These are phyloP conservation scores for Tachina fera DNA, from an alignment of 2,888 invertebrate genomes.

Conservation along the genomic window DNA sequence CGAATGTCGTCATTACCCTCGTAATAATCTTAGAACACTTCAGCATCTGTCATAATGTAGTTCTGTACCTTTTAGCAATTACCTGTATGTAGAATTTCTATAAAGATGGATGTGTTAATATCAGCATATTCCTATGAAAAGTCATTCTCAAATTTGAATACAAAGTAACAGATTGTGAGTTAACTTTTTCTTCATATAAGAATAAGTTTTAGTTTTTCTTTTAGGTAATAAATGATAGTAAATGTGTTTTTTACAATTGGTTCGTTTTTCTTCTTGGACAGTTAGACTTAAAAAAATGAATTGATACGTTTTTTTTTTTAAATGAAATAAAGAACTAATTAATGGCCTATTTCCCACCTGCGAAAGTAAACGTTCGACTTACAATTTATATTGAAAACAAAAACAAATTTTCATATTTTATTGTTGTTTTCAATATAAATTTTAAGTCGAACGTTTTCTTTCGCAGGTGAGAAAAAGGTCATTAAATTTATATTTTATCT, in stretches of 20 bases:
- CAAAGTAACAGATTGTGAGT: conserved; percentile 43
- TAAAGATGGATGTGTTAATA: conserved; percentile 10
- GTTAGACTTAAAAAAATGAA: background rate
- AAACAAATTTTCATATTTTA: too few species aligned
- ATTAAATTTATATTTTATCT: too few species aligned
- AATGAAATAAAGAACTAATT: background rate
- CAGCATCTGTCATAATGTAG: conserved; percentile 37
- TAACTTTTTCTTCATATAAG: background rate
- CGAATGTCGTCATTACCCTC: conserved; percentile 3
- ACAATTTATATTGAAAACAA: too few species aligned
- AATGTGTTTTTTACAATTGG: conserved; percentile 5
- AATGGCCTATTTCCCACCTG: too few species aligned
- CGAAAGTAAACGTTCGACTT: too few species aligned
- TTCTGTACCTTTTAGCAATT: background rate
- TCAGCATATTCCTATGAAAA: conserved; percentile 35
- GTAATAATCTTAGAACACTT: conserved; percentile 10
- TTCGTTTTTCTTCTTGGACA: conserved; percentile 12
- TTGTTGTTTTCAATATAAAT: too few species aligned
- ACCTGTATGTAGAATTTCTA: background rate
- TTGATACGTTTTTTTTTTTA: background rate
- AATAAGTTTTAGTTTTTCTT: background rate
- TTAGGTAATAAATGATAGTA: conserved; percentile 15
- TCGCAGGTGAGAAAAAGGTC: too few species aligned
- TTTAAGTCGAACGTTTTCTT: too few species aligned
- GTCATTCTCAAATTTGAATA: conserved; percentile 38